Conservation (phyloP, 1,140 invertebrate genomes). For the Odontomachus brunneus region DNA sequence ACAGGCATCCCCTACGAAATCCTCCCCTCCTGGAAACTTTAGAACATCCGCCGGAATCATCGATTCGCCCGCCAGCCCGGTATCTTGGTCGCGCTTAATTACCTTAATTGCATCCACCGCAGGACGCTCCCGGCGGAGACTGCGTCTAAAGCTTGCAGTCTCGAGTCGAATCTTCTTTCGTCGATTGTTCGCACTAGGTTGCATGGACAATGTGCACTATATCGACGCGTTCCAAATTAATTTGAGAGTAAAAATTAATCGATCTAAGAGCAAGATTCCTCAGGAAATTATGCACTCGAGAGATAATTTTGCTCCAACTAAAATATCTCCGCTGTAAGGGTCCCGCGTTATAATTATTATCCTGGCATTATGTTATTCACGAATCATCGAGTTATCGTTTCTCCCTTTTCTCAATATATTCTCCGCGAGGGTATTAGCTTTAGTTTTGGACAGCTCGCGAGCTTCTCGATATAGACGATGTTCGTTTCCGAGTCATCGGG, state of each 20-base stretch:
- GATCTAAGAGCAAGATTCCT: no score
- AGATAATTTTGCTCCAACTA: no score
- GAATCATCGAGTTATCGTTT: no score
- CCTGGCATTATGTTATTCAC: no score
- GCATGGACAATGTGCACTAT: background rate
- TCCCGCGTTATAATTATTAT: no score
- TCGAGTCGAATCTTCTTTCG: background rate
- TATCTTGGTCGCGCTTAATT: conserved; percentile 65
- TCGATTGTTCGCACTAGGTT: background rate
- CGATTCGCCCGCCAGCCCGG: conserved; percentile 55
- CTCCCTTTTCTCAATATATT: background rate
- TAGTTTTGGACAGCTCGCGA: background rate
- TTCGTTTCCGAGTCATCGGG: conserved; percentile 10
- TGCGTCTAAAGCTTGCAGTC: background rate
- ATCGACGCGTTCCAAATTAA: no score
- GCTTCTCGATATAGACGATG: background rate
- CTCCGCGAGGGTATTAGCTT: background rate
- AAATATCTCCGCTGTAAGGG: no score
- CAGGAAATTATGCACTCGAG: no score
- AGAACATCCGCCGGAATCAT: conserved; percentile 82
- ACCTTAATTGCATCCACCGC: conserved; percentile 45
- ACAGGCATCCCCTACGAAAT: conserved; percentile 56
- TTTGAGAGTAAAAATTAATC: no score
- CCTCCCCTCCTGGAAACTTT: conserved; percentile 75
- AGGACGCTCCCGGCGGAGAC: background rate